phyloP scores from a whole-genome alignment of 2,888 invertebrate species.

The Villa cingulata region DNA sequence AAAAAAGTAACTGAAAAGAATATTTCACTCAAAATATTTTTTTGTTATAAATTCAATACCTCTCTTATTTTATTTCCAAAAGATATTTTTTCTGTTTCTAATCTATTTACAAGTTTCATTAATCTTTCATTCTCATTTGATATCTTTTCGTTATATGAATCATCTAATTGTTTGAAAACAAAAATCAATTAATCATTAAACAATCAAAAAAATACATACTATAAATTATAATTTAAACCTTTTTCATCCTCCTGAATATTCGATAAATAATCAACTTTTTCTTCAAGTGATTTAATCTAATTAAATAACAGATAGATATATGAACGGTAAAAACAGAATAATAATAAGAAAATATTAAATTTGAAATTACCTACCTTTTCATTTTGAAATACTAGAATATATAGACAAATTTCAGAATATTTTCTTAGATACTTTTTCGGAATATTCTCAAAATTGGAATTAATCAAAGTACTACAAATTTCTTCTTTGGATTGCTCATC shows the following conservation, averaged over 20 bases:
- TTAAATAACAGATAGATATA: no score
- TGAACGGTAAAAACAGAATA: no score
- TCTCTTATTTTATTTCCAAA: conserved; percentile 26
- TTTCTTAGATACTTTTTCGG: conserved; percentile 30
- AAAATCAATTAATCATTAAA: background rate
- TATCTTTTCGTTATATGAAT: conserved; percentile 21
- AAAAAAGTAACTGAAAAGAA: no score
- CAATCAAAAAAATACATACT: background rate
- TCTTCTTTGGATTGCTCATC: conserved; percentile 24
- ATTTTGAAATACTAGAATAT: conserved; percentile 28
- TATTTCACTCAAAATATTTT: no score
- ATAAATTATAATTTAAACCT: conserved; percentile 11
- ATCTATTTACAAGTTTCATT: conserved; percentile 26
- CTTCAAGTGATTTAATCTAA: no score
- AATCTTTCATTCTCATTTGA: conserved; percentile 30
- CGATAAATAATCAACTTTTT: background rate
- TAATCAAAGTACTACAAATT: conserved; percentile 26
- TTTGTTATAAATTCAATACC: no score
- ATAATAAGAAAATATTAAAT: no score
- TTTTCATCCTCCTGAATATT: conserved; percentile 15
- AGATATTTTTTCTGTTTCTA: conserved; percentile 27
- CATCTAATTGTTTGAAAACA: conserved; percentile 13
- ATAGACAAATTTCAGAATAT: conserved; percentile 28
- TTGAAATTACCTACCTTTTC: conserved; percentile 19
- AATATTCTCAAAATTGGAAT: conserved; percentile 25